Percentiles rank a stretch among this genome's conserved stretches.
Conservation (phyloP, 2,113 vertebrate species). For the Sprattus sprattus region DNA sequence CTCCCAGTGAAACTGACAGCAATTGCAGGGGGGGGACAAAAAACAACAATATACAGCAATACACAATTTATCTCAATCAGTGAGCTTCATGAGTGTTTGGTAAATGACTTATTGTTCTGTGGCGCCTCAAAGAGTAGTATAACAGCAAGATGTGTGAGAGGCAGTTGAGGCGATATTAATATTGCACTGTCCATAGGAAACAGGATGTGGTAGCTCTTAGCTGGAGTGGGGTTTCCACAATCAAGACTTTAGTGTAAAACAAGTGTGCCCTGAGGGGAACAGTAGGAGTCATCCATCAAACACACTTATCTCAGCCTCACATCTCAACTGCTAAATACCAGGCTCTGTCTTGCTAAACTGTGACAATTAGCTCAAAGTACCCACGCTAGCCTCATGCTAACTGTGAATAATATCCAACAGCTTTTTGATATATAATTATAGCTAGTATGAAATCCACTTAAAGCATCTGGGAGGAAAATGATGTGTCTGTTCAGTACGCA, state of each 20-base stretch:
- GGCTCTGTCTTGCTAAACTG: neutral
- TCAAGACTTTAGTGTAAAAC: neutral
- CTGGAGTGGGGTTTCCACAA: neutral
- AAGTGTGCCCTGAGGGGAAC: neutral
- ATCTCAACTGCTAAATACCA: neutral
- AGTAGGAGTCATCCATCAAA: neutral
- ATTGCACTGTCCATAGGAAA: neutral
- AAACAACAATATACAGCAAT: neutral
- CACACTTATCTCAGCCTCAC: neutral
- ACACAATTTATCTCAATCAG: conserved; percentile 3
- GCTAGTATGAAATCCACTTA: neutral
- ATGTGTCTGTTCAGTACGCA: neutral
- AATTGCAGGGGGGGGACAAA: neutral
- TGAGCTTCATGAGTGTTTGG: neutral
- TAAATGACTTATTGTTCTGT: neutral
- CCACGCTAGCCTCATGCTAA: neutral
- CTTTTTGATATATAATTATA: neutral
- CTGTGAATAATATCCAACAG: neutral
- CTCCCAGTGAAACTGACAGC: conserved; percentile 12
- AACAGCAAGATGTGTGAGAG: conserved; percentile 5
- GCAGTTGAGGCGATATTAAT: conserved; percentile 1
- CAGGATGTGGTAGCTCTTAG: neutral
- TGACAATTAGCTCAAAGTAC: neutral
- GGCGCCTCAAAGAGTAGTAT: neutral
- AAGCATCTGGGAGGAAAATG: neutral